Conservation (phyloP, 2,113 vertebrate species). For the Struthidea cinerea region DNA sequence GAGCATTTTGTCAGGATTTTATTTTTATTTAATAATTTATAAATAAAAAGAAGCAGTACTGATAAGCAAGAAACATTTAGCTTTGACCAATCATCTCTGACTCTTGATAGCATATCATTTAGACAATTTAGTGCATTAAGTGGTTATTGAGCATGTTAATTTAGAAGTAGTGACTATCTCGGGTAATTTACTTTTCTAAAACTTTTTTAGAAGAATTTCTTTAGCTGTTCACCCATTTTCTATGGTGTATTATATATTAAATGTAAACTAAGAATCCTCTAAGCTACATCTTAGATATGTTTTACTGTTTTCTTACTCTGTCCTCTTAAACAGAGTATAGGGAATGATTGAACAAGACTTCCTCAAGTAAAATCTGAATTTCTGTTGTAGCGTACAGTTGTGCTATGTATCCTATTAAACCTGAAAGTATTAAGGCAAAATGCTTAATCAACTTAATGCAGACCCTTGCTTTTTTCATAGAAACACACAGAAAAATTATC, state of each 20-base stretch:
- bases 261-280: not conserved
- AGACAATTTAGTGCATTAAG: not conserved
- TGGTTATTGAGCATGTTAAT: not conserved
- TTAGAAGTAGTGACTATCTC: not conserved
- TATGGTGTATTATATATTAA: not conserved
- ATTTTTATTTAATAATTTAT: slow-evolving; percentile 9
- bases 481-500: not conserved
- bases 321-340: not conserved
- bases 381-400: not conserved
- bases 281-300: not conserved
- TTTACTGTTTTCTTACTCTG: not conserved
- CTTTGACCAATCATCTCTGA: not conserved
- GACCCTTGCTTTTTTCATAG: not conserved
- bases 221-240: not conserved
- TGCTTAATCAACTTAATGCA: not conserved
- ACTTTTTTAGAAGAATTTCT: not conserved
- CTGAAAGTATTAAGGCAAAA: not conserved
- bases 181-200: not conserved
- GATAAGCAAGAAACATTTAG: not conserved
- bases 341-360: not conserved
- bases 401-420: not conserved
- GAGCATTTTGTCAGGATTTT: not conserved
- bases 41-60: not conserved
- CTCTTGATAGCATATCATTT: not conserved
- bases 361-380: not conserved